Conservation (phyloP, 2,797 vertebrate genomes). For the Takifugu ocellatus region DNA sequence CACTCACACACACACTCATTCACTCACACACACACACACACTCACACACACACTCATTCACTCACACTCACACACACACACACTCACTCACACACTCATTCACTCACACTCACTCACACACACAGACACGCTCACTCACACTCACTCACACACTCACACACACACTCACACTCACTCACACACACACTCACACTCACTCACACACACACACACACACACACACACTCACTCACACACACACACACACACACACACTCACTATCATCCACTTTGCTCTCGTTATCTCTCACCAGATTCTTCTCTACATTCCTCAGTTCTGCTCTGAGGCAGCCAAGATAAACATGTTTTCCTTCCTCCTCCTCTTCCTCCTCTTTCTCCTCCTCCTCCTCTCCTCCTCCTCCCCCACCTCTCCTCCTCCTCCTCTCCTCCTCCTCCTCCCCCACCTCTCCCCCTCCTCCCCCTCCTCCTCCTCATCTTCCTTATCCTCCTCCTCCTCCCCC, state of each 20-base stretch:
- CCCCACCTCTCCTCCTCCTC: too few relatives aligned
- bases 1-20: constrained; percentile 43
- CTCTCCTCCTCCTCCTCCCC: too few relatives aligned
- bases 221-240: background rate
- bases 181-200: background rate
- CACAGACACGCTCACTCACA: too few relatives aligned
- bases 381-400: too few relatives aligned
- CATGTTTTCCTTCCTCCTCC: constrained; percentile 49
- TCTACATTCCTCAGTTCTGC: constrained; percentile 62
- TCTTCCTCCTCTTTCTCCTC: constrained; percentile 10
- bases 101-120: too few relatives aligned
- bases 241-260: constrained; percentile 9
- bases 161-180: too few relatives aligned
- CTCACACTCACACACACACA: too few relatives aligned
- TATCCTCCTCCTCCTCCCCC: too few relatives aligned
- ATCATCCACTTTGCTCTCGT: constrained; percentile 59
- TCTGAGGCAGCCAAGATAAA: constrained; percentile 46
- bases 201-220: constrained; percentile 7
- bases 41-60: too few relatives aligned
- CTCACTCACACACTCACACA: too few relatives aligned
- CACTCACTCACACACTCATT: too few relatives aligned
- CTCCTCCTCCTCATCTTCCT: constrained; percentile 26
- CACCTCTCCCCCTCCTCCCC: too few relatives aligned
- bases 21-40: constrained; percentile 4
- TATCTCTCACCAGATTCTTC: constrained; percentile 71